A percentile compares a stretch with the other conserved stretches of the same genome.
Conservation (phyloP, 2,113 vertebrate genomes). For the Falcunculus frontatus region DNA sequence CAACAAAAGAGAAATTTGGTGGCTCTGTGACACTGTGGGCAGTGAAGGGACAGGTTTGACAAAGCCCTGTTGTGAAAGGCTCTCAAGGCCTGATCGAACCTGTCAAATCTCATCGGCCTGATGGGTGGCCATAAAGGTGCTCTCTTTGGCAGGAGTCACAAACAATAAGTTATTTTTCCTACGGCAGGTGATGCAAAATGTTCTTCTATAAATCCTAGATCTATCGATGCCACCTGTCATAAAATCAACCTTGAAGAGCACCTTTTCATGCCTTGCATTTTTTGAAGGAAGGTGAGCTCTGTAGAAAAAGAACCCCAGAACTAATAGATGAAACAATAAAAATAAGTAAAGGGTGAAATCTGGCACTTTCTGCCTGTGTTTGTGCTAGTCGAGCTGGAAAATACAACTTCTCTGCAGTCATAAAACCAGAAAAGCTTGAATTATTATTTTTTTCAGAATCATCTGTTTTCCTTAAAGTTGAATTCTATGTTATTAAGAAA, state of each 20-base stretch:
- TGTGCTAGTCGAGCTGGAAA: slow-evolving; percentile 17
- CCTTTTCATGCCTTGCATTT: neutral
- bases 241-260: slow-evolving; percentile 47
- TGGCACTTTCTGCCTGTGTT: neutral
- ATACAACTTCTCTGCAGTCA: neutral
- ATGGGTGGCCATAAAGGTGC: slow-evolving; percentile 81
- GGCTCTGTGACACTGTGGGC: slow-evolving; percentile 29
- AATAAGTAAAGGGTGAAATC: slow-evolving; percentile 12
- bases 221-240: slow-evolving; percentile 29
- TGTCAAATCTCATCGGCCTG: slow-evolving; percentile 80
- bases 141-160: slow-evolving; percentile 74
- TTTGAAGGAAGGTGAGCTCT: neutral
- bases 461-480: neutral
- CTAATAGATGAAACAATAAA: neutral
- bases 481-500: neutral
- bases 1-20: neutral
- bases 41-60: slow-evolving; percentile 51
- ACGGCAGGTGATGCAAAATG: slow-evolving; percentile 72
- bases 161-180: slow-evolving; percentile 73
- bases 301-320: neutral
- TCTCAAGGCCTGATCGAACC: slow-evolving; percentile 71
- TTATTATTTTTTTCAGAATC: neutral
- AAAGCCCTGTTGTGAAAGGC: slow-evolving; percentile 70
- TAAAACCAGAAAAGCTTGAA: neutral
- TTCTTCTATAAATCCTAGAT: neutral